phyloP scores from a whole-genome alignment of 2,113 vertebrate species.

The Passer domesticus region DNA sequence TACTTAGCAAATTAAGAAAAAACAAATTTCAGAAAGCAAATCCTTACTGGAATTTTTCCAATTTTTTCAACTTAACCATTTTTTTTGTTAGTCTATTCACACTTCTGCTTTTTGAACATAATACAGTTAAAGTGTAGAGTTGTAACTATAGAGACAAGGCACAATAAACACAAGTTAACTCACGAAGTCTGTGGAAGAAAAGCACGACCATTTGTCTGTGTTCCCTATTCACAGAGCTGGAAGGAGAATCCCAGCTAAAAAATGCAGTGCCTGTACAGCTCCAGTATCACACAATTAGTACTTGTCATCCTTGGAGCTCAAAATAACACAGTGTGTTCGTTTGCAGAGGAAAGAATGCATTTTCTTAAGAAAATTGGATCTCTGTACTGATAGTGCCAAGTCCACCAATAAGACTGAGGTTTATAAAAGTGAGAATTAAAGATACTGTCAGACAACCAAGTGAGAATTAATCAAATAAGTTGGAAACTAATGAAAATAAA shows the following conservation, averaged over 20 bases:
- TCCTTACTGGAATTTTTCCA: neutral
- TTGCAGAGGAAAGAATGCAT: neutral
- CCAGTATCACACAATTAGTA: slow-evolving; percentile 44
- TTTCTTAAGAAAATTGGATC: slow-evolving; percentile 21
- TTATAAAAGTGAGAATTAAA: neutral
- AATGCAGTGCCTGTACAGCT: slow-evolving; percentile 39
- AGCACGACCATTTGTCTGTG: neutral
- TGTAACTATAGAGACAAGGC: slow-evolving; percentile 56
- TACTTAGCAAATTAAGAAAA: neutral
- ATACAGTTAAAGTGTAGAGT: neutral
- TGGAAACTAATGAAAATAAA: neutral
- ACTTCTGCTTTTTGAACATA: slow-evolving; percentile 16
- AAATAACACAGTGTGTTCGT: neutral
- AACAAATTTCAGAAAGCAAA: neutral
- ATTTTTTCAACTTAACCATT: neutral
- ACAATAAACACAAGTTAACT: slow-evolving; percentile 25
- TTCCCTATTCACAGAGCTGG: slow-evolving; percentile 36
- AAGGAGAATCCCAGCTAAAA: slow-evolving; percentile 23
- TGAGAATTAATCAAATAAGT: neutral
- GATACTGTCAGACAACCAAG: neutral
- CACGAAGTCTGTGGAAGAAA: neutral
- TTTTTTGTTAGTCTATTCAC: neutral
- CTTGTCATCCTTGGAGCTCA: slow-evolving; percentile 37
- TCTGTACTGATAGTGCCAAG: neutral
- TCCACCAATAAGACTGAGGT: neutral